These are phyloP conservation scores for Amphiprion clarkii DNA, from an alignment of 2,797 vertebrate genomes.

Conservation along the genomic window DNA sequence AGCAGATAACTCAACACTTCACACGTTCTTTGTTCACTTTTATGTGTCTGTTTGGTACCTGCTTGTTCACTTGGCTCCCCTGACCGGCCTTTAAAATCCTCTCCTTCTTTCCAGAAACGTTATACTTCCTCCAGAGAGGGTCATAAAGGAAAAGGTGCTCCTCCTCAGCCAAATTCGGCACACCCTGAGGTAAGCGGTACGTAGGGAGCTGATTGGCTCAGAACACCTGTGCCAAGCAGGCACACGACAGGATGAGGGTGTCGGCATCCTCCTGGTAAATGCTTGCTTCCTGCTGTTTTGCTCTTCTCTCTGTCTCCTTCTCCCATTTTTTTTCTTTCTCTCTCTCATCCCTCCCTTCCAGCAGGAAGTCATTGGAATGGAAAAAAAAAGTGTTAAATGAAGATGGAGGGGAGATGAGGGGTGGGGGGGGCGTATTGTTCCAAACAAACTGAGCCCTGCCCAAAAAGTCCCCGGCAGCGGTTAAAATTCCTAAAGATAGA, in stretches of 20 bases:
- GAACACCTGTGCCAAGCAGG: slow-evolving; percentile 89
- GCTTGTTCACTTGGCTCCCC: slow-evolving; percentile 52
- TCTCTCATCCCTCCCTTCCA: slow-evolving; percentile 63
- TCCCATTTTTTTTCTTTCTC: slow-evolving; percentile 8
- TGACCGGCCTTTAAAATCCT: slow-evolving; percentile 44
- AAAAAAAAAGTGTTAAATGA: slow-evolving; percentile 70
- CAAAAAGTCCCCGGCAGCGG: slow-evolving; percentile 19
- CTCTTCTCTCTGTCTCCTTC: slow-evolving; percentile 56
- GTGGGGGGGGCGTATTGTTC: slow-evolving; percentile 45
- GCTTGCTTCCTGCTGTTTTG: slow-evolving; percentile 92
- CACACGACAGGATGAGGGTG: slow-evolving; percentile 97
- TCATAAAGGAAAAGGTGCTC: slow-evolving; percentile 65
- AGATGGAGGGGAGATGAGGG: slow-evolving; percentile 53
- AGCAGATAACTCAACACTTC: slow-evolving; percentile 66
- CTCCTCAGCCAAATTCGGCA: slow-evolving; percentile 87
- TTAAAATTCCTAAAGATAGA: slow-evolving; percentile 77
- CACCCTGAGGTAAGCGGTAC: slow-evolving; percentile 88
- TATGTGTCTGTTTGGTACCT: slow-evolving; percentile 53
- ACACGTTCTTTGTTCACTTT: slow-evolving; percentile 70
- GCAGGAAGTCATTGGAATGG: slow-evolving; percentile 94
- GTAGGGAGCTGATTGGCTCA: slow-evolving; percentile 70
- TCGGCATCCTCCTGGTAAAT: slow-evolving; percentile 88
- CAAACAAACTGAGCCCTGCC: slow-evolving; percentile 40
- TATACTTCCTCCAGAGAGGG: slow-evolving; percentile 69
- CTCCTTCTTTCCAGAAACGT: slow-evolving; percentile 75